Conservation (phyloP, 2,888 invertebrate genomes). For the Rhabditoides inermis region DNA sequence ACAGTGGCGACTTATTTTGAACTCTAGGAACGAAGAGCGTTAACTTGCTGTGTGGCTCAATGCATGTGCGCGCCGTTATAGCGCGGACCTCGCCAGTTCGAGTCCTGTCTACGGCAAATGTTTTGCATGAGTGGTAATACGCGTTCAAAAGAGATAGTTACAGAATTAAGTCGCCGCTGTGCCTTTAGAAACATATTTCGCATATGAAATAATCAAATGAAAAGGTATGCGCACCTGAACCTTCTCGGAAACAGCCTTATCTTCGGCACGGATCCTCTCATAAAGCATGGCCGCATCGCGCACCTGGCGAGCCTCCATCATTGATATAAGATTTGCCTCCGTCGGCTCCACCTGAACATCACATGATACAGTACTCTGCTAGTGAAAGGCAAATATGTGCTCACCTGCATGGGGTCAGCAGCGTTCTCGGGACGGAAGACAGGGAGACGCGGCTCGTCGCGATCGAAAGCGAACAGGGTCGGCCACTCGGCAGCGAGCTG, state of each 20-base stretch:
- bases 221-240: no score
- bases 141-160: no score
- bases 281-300: slow-evolving; percentile 35
- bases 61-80: no score
- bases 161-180: no score
- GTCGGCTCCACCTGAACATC: slow-evolving; percentile 24
- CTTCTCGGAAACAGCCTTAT: slow-evolving; percentile 23
- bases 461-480: slow-evolving; percentile 48
- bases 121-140: no score
- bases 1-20: no score
- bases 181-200: no score
- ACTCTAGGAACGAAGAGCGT: no score
- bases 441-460: slow-evolving; percentile 44
- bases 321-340: slow-evolving; percentile 26
- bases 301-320: slow-evolving; percentile 34
- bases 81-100: no score
- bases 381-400: not conserved
- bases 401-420: slow-evolving; percentile 27
- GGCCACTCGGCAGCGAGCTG: slow-evolving; percentile 50
- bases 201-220: no score
- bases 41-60: no score
- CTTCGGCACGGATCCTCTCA: slow-evolving; percentile 34
- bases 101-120: no score
- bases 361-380: not conserved
- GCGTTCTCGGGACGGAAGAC: slow-evolving; percentile 41